Evolutionary conservation across 2,888 invertebrate genomes (phyloP).

Genomic region (Chloromyia formosa): DNA sequence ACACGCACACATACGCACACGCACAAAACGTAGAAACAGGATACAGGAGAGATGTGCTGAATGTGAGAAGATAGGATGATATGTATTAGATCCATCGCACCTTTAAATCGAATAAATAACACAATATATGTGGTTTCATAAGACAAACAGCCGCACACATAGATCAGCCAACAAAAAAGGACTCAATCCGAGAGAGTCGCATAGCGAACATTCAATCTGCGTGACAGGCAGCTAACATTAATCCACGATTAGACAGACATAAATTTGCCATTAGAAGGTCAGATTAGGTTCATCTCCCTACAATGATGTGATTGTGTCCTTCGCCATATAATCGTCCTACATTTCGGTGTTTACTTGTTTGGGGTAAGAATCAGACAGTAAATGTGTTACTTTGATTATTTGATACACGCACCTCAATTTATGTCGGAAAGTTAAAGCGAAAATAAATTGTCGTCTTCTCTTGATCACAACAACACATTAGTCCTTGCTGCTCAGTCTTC

Average conservation of each 20-base stretch:
- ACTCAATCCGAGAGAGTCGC: constrained; percentile 36
- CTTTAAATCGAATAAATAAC: too few species aligned
- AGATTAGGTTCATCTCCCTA: constrained; percentile 11
- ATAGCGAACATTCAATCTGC: constrained; percentile 28
- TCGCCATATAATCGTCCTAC: not conserved
- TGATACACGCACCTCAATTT: constrained; percentile 18
- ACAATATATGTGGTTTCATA: too few species aligned
- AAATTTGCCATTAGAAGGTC: constrained; percentile 17
- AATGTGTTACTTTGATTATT: too few species aligned
- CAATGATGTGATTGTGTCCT: not conserved
- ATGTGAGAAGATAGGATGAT: too few species aligned
- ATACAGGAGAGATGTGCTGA: not conserved
- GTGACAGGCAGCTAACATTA: constrained; percentile 46
- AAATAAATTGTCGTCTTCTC: constrained; percentile 4
- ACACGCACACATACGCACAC: not conserved
- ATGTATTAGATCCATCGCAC: too few species aligned
- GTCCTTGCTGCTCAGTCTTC: constrained; percentile 9
- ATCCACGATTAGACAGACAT: constrained; percentile 35
- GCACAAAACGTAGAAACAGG: not conserved
- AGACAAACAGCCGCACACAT: not conserved
- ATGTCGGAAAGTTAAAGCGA: not conserved
- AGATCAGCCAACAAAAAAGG: not conserved
- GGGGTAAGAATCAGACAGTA: not conserved
- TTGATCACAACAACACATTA: constrained; percentile 31
- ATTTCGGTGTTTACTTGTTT: not conserved